Evolutionary conservation across 2,797 vertebrate genomes (phyloP), one percentile per base, ranked within the genome.

Genomic region (Amblyopsis hoosieri): DNA sequence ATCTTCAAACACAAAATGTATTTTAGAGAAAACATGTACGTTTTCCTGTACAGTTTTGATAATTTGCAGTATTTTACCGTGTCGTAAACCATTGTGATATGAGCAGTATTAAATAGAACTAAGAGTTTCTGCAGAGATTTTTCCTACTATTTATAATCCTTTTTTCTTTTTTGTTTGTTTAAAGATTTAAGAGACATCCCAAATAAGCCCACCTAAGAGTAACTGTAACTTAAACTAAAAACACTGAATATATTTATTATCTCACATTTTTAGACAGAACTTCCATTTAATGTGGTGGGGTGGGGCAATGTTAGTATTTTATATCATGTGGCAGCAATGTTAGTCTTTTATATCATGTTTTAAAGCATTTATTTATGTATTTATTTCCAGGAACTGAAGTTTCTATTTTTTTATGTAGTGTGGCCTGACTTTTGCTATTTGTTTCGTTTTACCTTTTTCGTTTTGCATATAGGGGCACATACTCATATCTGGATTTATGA

Each of bases 61-160:
- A 98, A 98, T 91, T 95, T 94, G 94, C 94, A 94, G 95, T 98
- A 95, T 95, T 97, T 98, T 95, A 94, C 94, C 91, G 96, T 98
- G 93, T 91, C 64, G 95, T 98, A 94, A 29, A 93, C 92, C 89
- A 94, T 96, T 94, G 96, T 98, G 93, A 94, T 93, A 91, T 94
- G 93, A 93, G 91, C 94, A 93, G 94, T 96, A 93, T 87, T 94
- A 91, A 90, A 94, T 95, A 95, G 95, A 91, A 91, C 84, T 90
- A 90, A 81, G 84, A 90, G 86, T 96, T 96, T 95, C 92, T 95
- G 93, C 85, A 91, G 92, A 92, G 89, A 92, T 89, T 89, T 96
- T 98, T 98, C 95, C 92, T 97, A 98, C 95, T 95, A 87, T 98
- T 99, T 97, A 94, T 95, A 96, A 93, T 92, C 89, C 80, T 81